Base-by-base conservation (phyloP, 2,797 vertebrate genomes). In the Atherinosoma microstoma region DNA sequence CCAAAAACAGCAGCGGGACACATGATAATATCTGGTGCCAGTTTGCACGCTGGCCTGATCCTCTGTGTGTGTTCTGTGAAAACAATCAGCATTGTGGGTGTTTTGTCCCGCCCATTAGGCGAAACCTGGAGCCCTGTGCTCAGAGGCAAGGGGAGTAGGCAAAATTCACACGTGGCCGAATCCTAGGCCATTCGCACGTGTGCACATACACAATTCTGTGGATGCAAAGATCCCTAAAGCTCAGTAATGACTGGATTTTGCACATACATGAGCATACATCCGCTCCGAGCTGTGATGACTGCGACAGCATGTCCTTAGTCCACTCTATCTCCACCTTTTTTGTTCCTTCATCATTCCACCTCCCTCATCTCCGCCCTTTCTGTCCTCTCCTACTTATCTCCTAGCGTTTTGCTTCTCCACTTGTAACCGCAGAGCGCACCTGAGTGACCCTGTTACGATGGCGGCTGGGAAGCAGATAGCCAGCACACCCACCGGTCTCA, bases 1-100 rank as follows among this genome's bases (percentile, higher is more conserved):
- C 76, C 40, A 84, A 75, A 80, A 83, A 76, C 78, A 69, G 70
- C 74, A 81, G 73, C 49, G 0, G 34, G 60, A 53, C 64, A 58
- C 65, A 56, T 20, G 85, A 92, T 90, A 90, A 85, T 84, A 93
- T 93, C 92, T 93, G 87, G 82, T 89, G 89, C 85, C 87, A 76
- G 76, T 80, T 85, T 89, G 64, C 83, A 85, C 36, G 67, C 35
- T 34, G 70, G 73, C 86, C 85, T 87, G 84, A 86, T 79, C 73
- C 72, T 71, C 35, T 77, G 0, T 83, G 58, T 53, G 15, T 4
- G 35, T 32, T 69, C 73, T 78, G 75, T 82, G 64, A 90, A 85
- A 91, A 89, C 83, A 87, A 54, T 70, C 75, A 6, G 64, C 72
- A 69, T 79, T 84, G 81, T 81, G 67, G 66, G 67, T 78, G 67